Evolutionary conservation across 2,797 vertebrate genomes (phyloP).

Genomic region (Chaenodraco wilsoni): DNA sequence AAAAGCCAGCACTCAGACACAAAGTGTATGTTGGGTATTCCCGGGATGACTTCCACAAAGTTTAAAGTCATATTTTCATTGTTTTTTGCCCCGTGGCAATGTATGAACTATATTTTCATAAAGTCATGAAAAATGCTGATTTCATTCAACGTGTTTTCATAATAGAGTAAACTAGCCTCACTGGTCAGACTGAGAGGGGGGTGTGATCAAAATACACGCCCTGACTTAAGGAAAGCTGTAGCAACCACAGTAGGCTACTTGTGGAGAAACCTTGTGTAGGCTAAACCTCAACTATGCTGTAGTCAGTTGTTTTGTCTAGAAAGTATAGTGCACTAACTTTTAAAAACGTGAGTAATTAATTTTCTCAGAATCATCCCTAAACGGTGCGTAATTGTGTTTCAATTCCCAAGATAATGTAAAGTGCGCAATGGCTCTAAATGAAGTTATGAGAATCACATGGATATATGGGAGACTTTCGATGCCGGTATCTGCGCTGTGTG

Average conservation of each 20-base stretch:
- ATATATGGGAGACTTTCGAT: constrained; percentile 57
- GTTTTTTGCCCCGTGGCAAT: background rate
- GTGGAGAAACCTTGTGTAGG: constrained; percentile 1
- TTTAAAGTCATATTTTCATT: background rate
- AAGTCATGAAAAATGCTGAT: background rate
- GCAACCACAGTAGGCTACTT: constrained; percentile 8
- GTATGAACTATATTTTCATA: background rate
- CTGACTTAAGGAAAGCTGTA: constrained; percentile 59
- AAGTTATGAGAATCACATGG: constrained; percentile 48
- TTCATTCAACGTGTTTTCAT: background rate
- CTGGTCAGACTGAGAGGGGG: constrained; percentile 16
- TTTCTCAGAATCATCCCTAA: constrained; percentile 47
- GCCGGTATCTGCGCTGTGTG: constrained; percentile 45
- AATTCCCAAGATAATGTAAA: constrained; percentile 50
- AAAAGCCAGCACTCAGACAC: background rate
- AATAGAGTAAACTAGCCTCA: constrained; percentile 7
- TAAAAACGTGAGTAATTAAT: constrained; percentile 39
- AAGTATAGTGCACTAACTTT: constrained; percentile 13
- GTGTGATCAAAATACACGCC: constrained; percentile 46
- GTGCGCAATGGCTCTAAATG: constrained; percentile 51
- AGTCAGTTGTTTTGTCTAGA: constrained; percentile 4
- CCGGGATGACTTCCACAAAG: background rate
- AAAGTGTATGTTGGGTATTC: background rate
- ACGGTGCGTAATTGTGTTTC: constrained; percentile 47
- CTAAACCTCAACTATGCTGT: constrained; percentile 6